A percentile compares a stretch with the other conserved stretches of the same genome.
These are phyloP conservation scores for Halcyon leucocephala DNA, from an alignment of 2,797 vertebrate species.

Conservation along the genomic window DNA sequence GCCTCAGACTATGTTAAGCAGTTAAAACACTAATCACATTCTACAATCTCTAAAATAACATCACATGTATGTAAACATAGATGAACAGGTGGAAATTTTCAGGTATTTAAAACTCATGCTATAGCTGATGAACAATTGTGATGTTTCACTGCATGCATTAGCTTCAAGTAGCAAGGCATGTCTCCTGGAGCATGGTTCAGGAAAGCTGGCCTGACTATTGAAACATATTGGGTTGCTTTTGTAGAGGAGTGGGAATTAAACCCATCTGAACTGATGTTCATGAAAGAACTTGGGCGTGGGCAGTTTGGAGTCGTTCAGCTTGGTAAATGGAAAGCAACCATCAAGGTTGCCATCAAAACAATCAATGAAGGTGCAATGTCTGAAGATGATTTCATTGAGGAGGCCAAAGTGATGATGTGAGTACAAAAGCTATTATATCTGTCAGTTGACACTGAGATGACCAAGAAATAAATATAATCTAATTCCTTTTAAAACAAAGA, in stretches of 20 bases:
- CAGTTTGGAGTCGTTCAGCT: conserved; percentile 89
- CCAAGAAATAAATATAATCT: neutral
- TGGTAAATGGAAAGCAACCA: conserved; percentile 82
- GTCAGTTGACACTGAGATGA: neutral
- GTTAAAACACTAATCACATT: neutral
- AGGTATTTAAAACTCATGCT: neutral
- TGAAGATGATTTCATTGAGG: conserved; percentile 81
- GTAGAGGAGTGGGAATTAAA: conserved; percentile 90
- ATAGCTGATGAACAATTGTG: neutral
- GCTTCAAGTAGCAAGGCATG: neutral
- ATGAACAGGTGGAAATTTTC: neutral
- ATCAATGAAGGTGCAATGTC: conserved; percentile 78
- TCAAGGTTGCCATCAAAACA: conserved; percentile 80
- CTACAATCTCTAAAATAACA: neutral
- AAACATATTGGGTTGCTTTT: conserved; percentile 40
- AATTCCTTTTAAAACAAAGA: neutral
- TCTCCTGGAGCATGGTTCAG: neutral
- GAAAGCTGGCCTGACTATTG: neutral
- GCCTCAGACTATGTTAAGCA: neutral
- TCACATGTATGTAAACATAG: neutral
- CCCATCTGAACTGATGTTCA: conserved; percentile 83
- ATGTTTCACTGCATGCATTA: neutral
- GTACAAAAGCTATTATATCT: conserved; percentile 2
- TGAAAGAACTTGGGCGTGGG: conserved; percentile 87
- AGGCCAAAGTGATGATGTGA: conserved; percentile 82